Evolutionary conservation across 2,888 invertebrate genomes (phyloP).

Genomic region (Scaptomyza caliginosa): DNA sequence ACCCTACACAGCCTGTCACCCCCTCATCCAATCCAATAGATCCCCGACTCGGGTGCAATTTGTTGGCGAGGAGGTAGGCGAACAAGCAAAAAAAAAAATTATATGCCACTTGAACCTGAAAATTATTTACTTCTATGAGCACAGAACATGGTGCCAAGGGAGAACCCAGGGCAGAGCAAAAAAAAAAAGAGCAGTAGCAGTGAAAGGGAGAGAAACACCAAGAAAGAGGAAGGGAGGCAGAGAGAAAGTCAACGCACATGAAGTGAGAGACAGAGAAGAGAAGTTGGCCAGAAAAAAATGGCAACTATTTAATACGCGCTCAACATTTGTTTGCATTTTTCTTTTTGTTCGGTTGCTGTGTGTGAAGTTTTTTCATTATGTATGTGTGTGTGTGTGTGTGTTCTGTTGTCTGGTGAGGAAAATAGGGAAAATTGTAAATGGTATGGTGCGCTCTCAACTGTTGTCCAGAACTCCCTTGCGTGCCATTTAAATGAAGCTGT

Average conservation of each 20-base stretch:
- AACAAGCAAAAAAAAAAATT: constrained; percentile 63
- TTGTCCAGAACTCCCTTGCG: constrained; percentile 59
- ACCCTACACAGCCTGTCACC: not conserved
- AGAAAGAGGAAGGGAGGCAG: not conserved
- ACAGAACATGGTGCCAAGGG: constrained; percentile 26
- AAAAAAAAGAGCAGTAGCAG: constrained; percentile 13
- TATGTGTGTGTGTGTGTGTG: not conserved
- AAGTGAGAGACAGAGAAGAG: not conserved
- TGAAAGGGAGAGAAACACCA: not conserved
- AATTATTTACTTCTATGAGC: constrained; percentile 70
- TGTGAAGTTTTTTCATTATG: constrained; percentile 72
- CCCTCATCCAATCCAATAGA: constrained; percentile 12
- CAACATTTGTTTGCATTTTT: constrained; percentile 43
- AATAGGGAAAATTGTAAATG: constrained; percentile 17
- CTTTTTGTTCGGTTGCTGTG: constrained; percentile 33
- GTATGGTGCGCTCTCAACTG: constrained; percentile 7
- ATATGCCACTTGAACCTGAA: constrained; percentile 78
- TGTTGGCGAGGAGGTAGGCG: constrained; percentile 44
- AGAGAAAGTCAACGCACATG: constrained; percentile 2
- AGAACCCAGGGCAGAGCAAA: constrained; percentile 14
- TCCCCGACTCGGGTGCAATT: constrained; percentile 52
- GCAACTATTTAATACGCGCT: constrained; percentile 76
- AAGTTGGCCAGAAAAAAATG: constrained; percentile 49
- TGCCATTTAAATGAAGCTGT: constrained; percentile 79
- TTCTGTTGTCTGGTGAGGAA: constrained; percentile 19